Base-by-base conservation (phyloP, 2,113 vertebrate genomes). In the Muntiacus muntjak region DNA sequence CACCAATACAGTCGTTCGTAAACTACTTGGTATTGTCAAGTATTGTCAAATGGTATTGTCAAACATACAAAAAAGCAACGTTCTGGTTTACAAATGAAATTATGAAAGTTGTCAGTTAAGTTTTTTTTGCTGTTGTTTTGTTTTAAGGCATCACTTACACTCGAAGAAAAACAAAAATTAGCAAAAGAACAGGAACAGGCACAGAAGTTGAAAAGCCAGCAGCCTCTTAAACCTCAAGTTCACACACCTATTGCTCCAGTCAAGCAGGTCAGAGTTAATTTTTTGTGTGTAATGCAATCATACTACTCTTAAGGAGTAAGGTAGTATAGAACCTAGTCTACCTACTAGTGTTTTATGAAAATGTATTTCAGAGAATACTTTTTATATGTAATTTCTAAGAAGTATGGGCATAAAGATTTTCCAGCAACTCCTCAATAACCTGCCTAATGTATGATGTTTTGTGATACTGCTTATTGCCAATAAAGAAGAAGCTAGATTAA, bases 151-250 rank as follows among this genome's bases (percentile, higher is more conserved):
- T 99, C 99, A 71, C 99, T 99, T 97, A 99, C 99, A 33, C 98
- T 99, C 82, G 99, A 99, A 98, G 99, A 99, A 98, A 99, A 99
- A 98, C 99, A 99, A 97, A 99, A 99, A 90, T 98, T 99, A 98
- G 99, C 99, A 74, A 99, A 99, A 98, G 99, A 99, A 84, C 99
- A 99, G 96, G 99, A 99, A 88, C 99, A 99, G 98, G 99, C 99
- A 15, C 99, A 99, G 97, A 99, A 99, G 98, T 98, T 99, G 97
- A 99, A 99, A 98, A 99, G 98, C 96, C 99, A 99, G 98, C 99
- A 99, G 93, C 99, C 99, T 13, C 98, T 99, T 79, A 99, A 99
- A 13, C 99, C 99, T 7, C 99, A 99, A 92, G 78, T 99, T 2
- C 95, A 99, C 84, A 99, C 99, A 97, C 55, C 99, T 62, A 93